Percentiles rank a stretch among this genome's conserved stretches.
phyloP scores from a whole-genome alignment of 2,888 invertebrate genomes.

The Lutraria lutraria region DNA sequence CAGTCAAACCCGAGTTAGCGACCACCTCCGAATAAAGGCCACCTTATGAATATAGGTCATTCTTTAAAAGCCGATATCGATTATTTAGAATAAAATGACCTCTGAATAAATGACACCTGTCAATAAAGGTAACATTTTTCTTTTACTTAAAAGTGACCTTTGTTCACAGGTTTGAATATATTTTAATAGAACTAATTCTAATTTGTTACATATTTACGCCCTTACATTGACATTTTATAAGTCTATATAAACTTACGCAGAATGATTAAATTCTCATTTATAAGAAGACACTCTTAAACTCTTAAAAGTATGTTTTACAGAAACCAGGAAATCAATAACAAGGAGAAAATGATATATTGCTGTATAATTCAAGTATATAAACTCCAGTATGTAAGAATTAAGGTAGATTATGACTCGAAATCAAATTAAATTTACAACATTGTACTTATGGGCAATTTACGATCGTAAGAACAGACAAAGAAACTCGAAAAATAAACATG shows the following conservation, averaged over 20 bases:
- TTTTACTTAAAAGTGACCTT: no score
- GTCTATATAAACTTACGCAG: not conserved
- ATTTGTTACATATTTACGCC: not conserved
- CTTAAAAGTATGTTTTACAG: not conserved
- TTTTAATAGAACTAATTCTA: no score
- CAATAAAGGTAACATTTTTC: no score
- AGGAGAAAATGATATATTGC: not conserved
- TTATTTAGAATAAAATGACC: no score
- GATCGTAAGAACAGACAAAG: not conserved
- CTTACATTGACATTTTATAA: not conserved
- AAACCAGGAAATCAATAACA: not conserved
- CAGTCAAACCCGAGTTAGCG: no score
- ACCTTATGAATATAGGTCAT: no score
- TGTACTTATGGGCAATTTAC: not conserved
- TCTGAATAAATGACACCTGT: no score
- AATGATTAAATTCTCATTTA: not conserved
- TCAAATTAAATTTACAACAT: not conserved
- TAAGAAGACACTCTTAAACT: not conserved
- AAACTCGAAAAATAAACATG: not conserved
- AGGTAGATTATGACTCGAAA: not conserved
- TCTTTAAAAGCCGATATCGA: no score
- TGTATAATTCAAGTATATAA: not conserved
- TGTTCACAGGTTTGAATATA: no score
- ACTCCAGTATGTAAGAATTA: not conserved
- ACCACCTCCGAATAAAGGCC: no score